These are phyloP conservation scores for Ferrisia virgata DNA, from an alignment of 2,888 invertebrate species.

Conservation along the genomic window DNA sequence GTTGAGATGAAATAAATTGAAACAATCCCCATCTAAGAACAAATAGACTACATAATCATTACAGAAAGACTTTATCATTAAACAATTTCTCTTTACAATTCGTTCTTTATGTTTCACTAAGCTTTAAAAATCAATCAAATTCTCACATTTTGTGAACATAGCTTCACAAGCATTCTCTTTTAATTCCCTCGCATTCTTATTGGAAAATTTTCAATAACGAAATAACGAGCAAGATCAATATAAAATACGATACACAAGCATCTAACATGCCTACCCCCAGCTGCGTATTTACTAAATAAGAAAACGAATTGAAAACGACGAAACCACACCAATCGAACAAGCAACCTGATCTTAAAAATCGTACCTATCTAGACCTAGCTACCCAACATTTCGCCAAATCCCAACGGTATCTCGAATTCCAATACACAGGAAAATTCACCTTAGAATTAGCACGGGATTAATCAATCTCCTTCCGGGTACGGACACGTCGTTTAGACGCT, in stretches of 20 bases:
- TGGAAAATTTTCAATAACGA: neutral
- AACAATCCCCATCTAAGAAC: too few relatives aligned
- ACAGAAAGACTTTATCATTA: too few relatives aligned
- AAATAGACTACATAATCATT: too few relatives aligned
- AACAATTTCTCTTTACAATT: too few relatives aligned
- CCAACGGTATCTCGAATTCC: conserved; percentile 29
- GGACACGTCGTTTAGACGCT: conserved; percentile 27
- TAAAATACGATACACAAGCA: neutral
- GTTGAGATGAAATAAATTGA: too few relatives aligned
- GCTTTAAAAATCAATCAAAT: too few relatives aligned
- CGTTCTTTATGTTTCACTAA: too few relatives aligned
- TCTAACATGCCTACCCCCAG: too few relatives aligned
- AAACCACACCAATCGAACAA: neutral
- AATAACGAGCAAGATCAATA: neutral
- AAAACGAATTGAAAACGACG: neutral
- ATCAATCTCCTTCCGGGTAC: conserved; percentile 38
- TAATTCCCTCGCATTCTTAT: neutral
- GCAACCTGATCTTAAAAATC: neutral
- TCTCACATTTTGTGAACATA: too few relatives aligned
- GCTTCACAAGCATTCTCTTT: too few relatives aligned
- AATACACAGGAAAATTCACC: conserved; percentile 17
- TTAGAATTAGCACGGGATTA: conserved; percentile 34
- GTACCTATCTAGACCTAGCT: too few relatives aligned
- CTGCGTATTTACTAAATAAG: too few relatives aligned
- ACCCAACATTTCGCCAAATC: conserved; percentile 9